Evolutionary conservation across 53 echinoderm and acorn worm species (phyloP), one percentile per base, ranked within the genome.

Genomic region (Stichopus horrens): DNA sequence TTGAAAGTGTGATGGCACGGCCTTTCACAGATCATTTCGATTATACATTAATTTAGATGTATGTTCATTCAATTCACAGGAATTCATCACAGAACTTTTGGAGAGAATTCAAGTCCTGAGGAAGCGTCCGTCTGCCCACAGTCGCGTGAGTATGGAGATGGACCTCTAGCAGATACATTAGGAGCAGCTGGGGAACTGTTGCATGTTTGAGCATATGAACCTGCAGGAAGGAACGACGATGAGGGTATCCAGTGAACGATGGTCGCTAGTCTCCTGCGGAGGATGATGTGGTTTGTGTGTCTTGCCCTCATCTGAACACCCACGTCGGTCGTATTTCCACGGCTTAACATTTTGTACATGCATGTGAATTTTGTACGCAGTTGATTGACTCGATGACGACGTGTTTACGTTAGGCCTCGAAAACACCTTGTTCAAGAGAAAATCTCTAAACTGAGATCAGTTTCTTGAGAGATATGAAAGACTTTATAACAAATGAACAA

Each of bases 71-170:
- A 18, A 68, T 68, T 54, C 14, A 20, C 58, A 80, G 80, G 80
- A 57, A 54, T 80, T 80, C 54, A 80, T 80, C 51, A 55, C 80
- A 18, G 80, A 80, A 9, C 58, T 80, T n/a, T 23, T 80, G 53
- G 56, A 80, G 58, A 80, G 80, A 80, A 80, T 80, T 55, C 80
- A 80, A 56, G 80, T 22, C 56, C 80, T 80, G n/a, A 55, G 80
- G 21, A 80, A 56, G 22, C 80, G 55, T 8, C 58, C 80, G 9
- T 56, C 80, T 4, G 57, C 58, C 9, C 80, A 55, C 9, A 80
- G 56, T 21, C 80, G 80, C 56, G 80, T 56, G 57, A 80, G 54
- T 22, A 80, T 80, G 80, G 80, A 80, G 54, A 80, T 80, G 80
- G 80, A 80, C 18, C 80, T 80, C 8, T 80, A 80, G 21, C 58